Conservation (phyloP, 1,140 invertebrate species). For the Proales similis region DNA sequence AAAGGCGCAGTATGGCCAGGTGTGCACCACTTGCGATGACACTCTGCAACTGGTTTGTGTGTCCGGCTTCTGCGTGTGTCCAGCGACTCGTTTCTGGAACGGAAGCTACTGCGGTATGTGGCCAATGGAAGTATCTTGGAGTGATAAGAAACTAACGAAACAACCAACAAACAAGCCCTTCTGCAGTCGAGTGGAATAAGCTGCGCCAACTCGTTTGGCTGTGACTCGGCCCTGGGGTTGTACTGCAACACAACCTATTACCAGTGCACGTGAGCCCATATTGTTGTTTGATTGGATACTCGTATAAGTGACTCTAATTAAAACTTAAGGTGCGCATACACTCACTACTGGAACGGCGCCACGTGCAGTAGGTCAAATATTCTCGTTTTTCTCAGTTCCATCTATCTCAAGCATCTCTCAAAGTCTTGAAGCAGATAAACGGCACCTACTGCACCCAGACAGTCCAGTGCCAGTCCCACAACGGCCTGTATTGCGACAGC, state of each 20-base stretch:
- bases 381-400: not conserved
- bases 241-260: not conserved
- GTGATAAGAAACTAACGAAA: not conserved
- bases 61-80: not conserved
- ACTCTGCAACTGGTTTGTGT: not conserved
- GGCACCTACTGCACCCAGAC: constrained; percentile 3
- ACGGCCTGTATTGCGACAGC: not conserved
- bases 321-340: constrained; percentile 11
- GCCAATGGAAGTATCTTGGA: not conserved
- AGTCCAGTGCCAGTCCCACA: constrained; percentile 20
- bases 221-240: constrained; percentile 5
- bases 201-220: constrained; percentile 20
- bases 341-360: constrained; percentile 15
- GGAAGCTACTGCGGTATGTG: not conserved
- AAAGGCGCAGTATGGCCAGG: not conserved
- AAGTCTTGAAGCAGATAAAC: constrained; percentile 24
- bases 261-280: constrained; percentile 17
- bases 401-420: not conserved
- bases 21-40: not conserved
- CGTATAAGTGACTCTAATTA: not conserved
- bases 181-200: not conserved
- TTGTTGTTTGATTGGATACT: not conserved
- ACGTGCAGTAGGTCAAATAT: not conserved
- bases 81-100: not conserved
- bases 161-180: not conserved